Conservation (phyloP, 2,888 invertebrate species). For the Drosophila kuntzei region DNA sequence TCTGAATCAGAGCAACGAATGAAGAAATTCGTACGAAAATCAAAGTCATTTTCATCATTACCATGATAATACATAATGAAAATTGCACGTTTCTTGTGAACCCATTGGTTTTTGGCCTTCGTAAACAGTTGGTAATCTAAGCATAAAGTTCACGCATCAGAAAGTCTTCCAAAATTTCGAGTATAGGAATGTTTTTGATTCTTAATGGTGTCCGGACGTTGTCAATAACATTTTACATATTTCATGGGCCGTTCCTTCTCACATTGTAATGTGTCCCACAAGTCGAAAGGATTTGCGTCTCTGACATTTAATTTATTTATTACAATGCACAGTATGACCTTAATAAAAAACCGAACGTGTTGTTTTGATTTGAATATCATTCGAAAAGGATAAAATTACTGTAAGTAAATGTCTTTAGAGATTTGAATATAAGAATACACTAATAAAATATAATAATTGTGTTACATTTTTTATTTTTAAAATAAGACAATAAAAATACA, state of each 20-base stretch:
- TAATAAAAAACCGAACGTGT: background rate
- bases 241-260: background rate
- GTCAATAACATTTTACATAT: slow-evolving; percentile 59
- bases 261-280: slow-evolving; percentile 29
- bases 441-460: too few species aligned
- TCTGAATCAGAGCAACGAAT: slow-evolving; percentile 67
- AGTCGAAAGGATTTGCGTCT: slow-evolving; percentile 40
- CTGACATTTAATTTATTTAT: slow-evolving; percentile 60
- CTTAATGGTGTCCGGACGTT: slow-evolving; percentile 54
- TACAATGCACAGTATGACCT: background rate
- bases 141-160: slow-evolving; percentile 69
- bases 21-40: slow-evolving; percentile 69
- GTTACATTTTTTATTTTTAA: too few species aligned
- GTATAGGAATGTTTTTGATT: slow-evolving; percentile 33
- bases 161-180: slow-evolving; percentile 54
- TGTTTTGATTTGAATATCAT: background rate
- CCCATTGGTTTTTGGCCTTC: slow-evolving; percentile 40
- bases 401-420: background rate
- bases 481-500: too few species aligned
- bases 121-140: slow-evolving; percentile 48
- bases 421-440: too few species aligned
- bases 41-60: slow-evolving; percentile 60
- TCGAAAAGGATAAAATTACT: background rate
- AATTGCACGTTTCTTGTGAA: slow-evolving; percentile 30
- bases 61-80: slow-evolving; percentile 37